Evolutionary conservation across 2,888 invertebrate species (phyloP).

Genomic region (Zhengitettix transpicula): DNA sequence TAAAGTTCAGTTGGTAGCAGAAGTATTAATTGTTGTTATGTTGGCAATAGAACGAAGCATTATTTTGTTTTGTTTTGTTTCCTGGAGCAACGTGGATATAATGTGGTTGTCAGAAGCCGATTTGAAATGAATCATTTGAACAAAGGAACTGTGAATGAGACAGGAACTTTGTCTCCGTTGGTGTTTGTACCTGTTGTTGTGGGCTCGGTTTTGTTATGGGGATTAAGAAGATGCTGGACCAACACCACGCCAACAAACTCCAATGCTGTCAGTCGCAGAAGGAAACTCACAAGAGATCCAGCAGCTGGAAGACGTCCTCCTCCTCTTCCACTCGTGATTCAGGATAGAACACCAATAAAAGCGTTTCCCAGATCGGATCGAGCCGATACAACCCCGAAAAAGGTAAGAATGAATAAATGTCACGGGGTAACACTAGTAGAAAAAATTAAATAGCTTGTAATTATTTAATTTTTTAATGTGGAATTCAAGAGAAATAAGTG

Average conservation of each 20-base stretch:
- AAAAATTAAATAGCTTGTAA: no score
- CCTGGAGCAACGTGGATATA: not conserved
- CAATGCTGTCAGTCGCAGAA: slow-evolving; percentile 9
- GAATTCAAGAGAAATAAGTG: no score
- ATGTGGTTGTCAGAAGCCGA: not conserved
- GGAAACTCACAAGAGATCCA: slow-evolving; percentile 10
- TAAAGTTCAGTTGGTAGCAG: no score
- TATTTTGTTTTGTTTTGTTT: not conserved
- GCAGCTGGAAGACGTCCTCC: slow-evolving; percentile 5
- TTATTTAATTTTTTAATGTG: no score
- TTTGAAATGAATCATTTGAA: slow-evolving; percentile 2
- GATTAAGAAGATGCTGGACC: slow-evolving; percentile 5
- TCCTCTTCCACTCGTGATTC: slow-evolving; percentile 2
- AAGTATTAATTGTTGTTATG: no score
- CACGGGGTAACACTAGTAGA: no score
- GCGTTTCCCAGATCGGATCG: not conserved
- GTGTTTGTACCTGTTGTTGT: slow-evolving; percentile 4
- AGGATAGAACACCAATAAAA: not conserved
- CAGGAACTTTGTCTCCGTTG: not conserved
- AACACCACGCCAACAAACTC: slow-evolving; percentile 4
- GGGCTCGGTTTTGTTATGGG: slow-evolving; percentile 3
- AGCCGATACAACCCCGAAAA: not conserved
- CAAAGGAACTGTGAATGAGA: slow-evolving; percentile 2
- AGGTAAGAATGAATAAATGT: not conserved
- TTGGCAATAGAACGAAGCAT: no score